Percentiles rank a stretch among this genome's conserved stretches.
Evolutionary conservation across 1,140 invertebrate species (phyloP).

Genomic region (Homalodisca vitripennis): DNA sequence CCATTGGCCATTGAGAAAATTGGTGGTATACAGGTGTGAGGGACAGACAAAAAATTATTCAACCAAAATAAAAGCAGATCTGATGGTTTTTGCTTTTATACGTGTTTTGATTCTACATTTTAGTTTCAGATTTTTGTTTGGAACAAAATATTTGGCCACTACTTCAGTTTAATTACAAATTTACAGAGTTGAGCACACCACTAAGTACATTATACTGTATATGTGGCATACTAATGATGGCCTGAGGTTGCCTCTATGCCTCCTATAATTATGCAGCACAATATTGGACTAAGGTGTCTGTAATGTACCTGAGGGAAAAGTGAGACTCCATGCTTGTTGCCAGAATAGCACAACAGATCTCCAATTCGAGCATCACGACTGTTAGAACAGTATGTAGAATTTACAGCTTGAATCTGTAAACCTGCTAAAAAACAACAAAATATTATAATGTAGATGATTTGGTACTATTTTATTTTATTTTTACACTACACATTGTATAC

Average conservation of each 20-base stretch:
- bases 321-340: constrained; percentile 45
- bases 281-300: too few species aligned
- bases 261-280: too few species aligned
- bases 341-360: constrained; percentile 54
- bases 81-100: too few species aligned
- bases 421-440: background rate
- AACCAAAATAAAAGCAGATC: too few species aligned
- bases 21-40: too few species aligned
- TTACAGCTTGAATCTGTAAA: background rate
- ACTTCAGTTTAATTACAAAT: background rate
- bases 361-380: constrained; percentile 43
- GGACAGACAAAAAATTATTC: too few species aligned
- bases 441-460: background rate
- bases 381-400: background rate
- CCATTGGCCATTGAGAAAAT: too few species aligned
- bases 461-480: too few species aligned
- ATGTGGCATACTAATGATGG: background rate
- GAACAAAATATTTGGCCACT: background rate
- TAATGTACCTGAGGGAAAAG: constrained; percentile 49
- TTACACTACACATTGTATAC: too few species aligned
- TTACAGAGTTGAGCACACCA: background rate
- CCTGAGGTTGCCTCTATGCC: background rate
- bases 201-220: background rate
- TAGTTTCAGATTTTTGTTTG: too few species aligned
- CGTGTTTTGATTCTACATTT: too few species aligned